Percentiles rank a stretch among this genome's conserved stretches.
Conservation (phyloP, 2,888 invertebrate genomes). For the Epinotia ramella region DNA sequence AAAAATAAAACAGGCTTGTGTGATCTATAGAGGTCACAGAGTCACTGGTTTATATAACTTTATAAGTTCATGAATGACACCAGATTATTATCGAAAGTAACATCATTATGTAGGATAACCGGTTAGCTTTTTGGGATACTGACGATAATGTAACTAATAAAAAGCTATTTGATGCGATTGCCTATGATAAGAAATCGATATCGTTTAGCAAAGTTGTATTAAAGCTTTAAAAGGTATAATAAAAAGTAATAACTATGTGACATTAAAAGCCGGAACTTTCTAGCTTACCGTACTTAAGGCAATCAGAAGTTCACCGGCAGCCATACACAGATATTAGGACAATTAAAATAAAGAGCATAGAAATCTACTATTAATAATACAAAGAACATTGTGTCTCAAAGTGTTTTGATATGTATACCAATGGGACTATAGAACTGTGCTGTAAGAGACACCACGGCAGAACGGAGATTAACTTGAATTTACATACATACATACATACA, state of each 20-base stretch:
- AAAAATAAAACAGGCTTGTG: no score
- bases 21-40: no score
- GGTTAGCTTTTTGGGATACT: background rate
- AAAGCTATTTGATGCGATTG: conserved; percentile 12
- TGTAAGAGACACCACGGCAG: no score
- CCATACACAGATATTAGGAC: conserved; percentile 7
- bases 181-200: conserved; percentile 39
- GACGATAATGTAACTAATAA: background rate
- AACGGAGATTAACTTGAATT: no score
- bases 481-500: no score
- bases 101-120: conserved; percentile 2
- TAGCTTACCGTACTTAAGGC: conserved; percentile 33
- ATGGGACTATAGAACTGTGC: no score
- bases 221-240: conserved; percentile 25
- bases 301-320: background rate
- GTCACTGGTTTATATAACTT: no score
- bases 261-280: conserved; percentile 38
- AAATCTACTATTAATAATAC: no score
- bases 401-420: no score
- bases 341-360: background rate
- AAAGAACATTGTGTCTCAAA: no score
- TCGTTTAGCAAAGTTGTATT: conserved; percentile 31
- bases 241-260: conserved; percentile 41
- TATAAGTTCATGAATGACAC: background rate
- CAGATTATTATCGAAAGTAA: background rate